These are phyloP conservation scores for Scaptomyza pallida DNA, from an alignment of 1,140 invertebrate species.

Conservation along the genomic window DNA sequence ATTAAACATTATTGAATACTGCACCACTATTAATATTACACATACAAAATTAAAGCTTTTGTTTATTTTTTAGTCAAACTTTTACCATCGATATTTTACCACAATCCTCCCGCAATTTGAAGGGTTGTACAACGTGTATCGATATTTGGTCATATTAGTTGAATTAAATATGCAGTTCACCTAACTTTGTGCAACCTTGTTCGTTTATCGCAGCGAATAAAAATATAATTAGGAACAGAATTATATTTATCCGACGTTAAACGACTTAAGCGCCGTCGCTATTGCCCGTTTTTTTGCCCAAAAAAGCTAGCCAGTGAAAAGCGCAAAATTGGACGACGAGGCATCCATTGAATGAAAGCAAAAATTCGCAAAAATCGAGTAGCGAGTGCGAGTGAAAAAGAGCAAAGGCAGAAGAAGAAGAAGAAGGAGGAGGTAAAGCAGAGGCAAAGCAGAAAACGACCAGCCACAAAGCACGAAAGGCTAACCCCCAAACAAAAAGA, in stretches of 20 bases:
- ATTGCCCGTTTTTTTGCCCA: constrained; percentile 33
- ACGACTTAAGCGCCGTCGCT: constrained; percentile 35
- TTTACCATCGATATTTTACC: constrained; percentile 4
- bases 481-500: constrained; percentile 55
- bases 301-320: constrained; percentile 30
- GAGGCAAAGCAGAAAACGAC: constrained; percentile 49
- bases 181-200: constrained; percentile 51
- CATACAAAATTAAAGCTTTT: too few species aligned
- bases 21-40: too few species aligned
- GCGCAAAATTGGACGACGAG: constrained; percentile 24
- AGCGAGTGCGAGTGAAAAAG: constrained; percentile 54
- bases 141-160: constrained; percentile 24
- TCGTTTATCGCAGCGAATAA: constrained; percentile 55
- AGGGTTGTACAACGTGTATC: constrained; percentile 26
- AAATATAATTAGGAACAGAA: constrained; percentile 51
- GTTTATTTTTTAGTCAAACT: too few species aligned
- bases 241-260: constrained; percentile 43
- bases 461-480: constrained; percentile 58
- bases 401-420: constrained; percentile 45
- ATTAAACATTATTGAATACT: too few species aligned
- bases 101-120: not conserved
- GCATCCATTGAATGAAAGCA: constrained; percentile 46
- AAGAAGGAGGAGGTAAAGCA: constrained; percentile 35
- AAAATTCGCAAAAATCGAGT: constrained; percentile 51
- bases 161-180: constrained; percentile 52